Evolutionary conservation across 1,140 invertebrate genomes (phyloP).

Genomic region (Eufriesea mexicana): DNA sequence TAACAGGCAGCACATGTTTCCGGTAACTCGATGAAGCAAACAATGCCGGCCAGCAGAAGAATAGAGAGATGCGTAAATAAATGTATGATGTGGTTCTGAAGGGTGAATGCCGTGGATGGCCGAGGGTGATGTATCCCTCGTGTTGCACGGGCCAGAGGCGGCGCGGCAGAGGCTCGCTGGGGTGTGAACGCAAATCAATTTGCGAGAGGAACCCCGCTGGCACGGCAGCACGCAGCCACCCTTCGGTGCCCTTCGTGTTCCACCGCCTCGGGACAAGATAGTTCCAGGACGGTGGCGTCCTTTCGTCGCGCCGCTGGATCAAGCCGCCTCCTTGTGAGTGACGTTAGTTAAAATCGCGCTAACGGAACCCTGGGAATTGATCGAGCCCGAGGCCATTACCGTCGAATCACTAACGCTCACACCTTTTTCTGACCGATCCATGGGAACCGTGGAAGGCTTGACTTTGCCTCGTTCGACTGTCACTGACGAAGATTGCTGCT

Average conservation of each 20-base stretch:
- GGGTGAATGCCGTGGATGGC: slow-evolving; percentile 70
- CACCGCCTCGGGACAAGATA: slow-evolving; percentile 79
- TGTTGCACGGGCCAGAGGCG: slow-evolving; percentile 48
- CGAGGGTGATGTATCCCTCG: slow-evolving; percentile 47
- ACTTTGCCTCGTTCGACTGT: not conserved
- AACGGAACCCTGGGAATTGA: slow-evolving; percentile 52
- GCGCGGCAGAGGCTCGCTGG: slow-evolving; percentile 66
- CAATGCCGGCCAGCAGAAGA: slow-evolving; percentile 72
- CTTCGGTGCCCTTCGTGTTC: slow-evolving; percentile 66
- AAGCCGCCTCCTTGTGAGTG: slow-evolving; percentile 68
- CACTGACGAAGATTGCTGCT: not conserved
- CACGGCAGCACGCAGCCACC: slow-evolving; percentile 69
- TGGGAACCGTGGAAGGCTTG: not conserved
- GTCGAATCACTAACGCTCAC: not conserved
- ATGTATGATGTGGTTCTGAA: slow-evolving; percentile 81
- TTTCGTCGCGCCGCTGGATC: slow-evolving; percentile 39
- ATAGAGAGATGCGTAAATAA: slow-evolving; percentile 80
- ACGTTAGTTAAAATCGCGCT: slow-evolving; percentile 77
- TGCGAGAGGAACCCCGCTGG: slow-evolving; percentile 74
- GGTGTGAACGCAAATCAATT: slow-evolving; percentile 83
- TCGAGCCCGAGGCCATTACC: slow-evolving; percentile 30
- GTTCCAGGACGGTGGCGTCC: slow-evolving; percentile 45
- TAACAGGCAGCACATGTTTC: slow-evolving; percentile 79
- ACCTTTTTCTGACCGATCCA: not conserved
- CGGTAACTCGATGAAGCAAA: slow-evolving; percentile 80